phyloP scores from a whole-genome alignment of 2,113 vertebrate species.

The Octodon degus region DNA sequence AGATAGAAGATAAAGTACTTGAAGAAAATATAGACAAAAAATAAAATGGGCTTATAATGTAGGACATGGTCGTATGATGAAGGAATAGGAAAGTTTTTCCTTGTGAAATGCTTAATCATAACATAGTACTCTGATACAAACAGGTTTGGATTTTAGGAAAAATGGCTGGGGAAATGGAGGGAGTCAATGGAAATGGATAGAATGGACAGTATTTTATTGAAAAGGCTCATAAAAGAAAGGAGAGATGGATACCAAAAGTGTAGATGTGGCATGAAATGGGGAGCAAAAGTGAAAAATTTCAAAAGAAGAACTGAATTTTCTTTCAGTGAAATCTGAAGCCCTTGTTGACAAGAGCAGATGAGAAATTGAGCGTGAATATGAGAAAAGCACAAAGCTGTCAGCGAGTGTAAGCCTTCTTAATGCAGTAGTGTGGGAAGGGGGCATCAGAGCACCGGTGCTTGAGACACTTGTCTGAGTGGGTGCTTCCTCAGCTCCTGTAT shows the following conservation, averaged over 20 bases:
- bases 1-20: neutral
- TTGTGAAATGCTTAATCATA: neutral
- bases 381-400: neutral
- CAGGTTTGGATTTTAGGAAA: neutral
- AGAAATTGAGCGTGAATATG: neutral
- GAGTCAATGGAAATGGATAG: neutral
- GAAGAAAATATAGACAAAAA: neutral
- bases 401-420: neutral
- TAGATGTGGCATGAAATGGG: too few relatives aligned
- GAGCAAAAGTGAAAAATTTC: neutral
- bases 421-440: rapidly evolving
- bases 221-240: neutral
- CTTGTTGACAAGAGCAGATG: neutral
- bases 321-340: neutral
- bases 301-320: neutral
- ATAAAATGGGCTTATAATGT: neutral
- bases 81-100: neutral
- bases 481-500: neutral
- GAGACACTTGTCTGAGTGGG: neutral
- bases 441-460: neutral
- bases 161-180: neutral
- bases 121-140: neutral
- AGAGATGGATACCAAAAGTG: neutral
- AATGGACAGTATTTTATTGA: neutral
- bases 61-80: neutral